Evolutionary conservation across 2,113 vertebrate genomes (phyloP), one percentile per base, ranked within the genome.

Genomic region (Cryptomyrus ogoouensis): DNA sequence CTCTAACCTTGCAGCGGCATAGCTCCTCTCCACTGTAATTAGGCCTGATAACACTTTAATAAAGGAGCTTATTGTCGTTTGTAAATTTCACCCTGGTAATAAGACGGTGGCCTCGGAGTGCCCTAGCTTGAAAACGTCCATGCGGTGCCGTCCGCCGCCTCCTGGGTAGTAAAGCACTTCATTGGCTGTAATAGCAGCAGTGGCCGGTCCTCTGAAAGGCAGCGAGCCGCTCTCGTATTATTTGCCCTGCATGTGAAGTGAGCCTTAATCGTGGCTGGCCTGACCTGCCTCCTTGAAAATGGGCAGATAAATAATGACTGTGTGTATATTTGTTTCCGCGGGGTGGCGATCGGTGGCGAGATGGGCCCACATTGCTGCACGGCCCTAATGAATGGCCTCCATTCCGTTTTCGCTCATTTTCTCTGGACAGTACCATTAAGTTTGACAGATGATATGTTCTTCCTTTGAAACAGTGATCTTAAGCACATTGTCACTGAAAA

Each of bases 401-500:
- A 86, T 91, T 89, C 58, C 88, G 31, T 56, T 91, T 89, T 85
- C 77, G 17, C 58, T 91, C 88, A 87, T 91, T 91, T 91, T 91
- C 90, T 47, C 35, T 83, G 77, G 89, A 83, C 52, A 89, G 77
- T 92, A 91, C 94, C 94, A 95, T 96, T 96, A 95, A 92, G 93
- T 93, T 92, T 96, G 96, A 96, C 94, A 94, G 94, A 95, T 95
- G 95, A 96, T 94, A 91, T 91, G 93, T 92, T 94, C 94, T 91
- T 94, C 92, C 91, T 92, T 91, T 93, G 92, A 96, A 95, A 94
- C 93, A 58, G 93, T 92, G 91, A 95, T 95, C 93, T 93, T 94
- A 93, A 94, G 92, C 91, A 88, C 93, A 92, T 93, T 94, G 95
- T 95, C 94, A 94, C 92, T 94, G 94, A 93, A 95, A 95, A 95